Base-by-base conservation (phyloP, 2,888 invertebrate genomes). In the Microctonus hyperodae region DNA sequence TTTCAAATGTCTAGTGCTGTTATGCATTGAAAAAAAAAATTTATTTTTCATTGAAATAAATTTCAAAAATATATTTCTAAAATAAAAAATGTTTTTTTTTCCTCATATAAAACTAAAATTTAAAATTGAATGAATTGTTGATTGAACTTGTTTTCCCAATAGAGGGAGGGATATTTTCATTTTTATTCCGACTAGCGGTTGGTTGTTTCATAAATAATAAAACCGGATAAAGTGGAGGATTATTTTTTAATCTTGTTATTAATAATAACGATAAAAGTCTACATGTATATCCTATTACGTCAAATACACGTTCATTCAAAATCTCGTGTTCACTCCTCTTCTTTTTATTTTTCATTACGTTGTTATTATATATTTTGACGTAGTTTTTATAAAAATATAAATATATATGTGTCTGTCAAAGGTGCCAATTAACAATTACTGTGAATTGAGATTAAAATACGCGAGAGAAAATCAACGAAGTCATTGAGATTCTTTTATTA, bases 341-440 rank as follows among this genome's bases (percentile, higher is more conserved):
- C 7, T n/a, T n/a, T n/a, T n/a, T n/a, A n/a, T n/a, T n/a, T n/a
- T n/a, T n/a, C n/a, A n/a, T n/a, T n/a, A n/a, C n/a, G n/a, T n/a
- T n/a, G n/a, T n/a, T n/a, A n/a, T n/a, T n/a, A n/a, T n/a, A n/a
- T n/a, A n/a, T n/a, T n/a, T n/a, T n/a, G n/a, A n/a, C n/a, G n/a
- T n/a, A n/a, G n/a, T n/a, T n/a, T n/a, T n/a, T n/a, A n/a, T n/a
- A 28, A 55, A 6, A 25, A 35, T 58, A 4, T 58, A 16, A 20
- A 25, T 25, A 25, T 23, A 1, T 11, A n/a, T 33, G 11, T 48
- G 5, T 31, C 22, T 13, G 40, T 2, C 23, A 10, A 31, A 23
- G 23, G 28, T 51, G 35, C 35, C 61, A 61, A 61, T 61, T 61
- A 61, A 61, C 50, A 50, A 61, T 61, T 33, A 61, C 51, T 13